A percentile compares a stretch with the other conserved stretches of the same genome.
Conservation (phyloP, 1,140 invertebrate species). For the Pissodes strobi region DNA sequence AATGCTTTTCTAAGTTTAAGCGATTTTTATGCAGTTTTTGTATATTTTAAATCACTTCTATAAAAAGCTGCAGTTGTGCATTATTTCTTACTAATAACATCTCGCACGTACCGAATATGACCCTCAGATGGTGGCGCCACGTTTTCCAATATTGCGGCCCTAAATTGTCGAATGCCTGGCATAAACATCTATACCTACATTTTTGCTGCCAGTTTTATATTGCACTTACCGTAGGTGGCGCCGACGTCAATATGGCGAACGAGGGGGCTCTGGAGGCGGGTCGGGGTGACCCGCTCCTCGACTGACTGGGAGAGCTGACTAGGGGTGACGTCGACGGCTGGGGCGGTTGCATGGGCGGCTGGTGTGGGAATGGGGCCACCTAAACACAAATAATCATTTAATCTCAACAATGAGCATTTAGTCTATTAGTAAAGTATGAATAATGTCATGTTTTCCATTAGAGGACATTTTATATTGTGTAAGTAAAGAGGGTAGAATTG, state of each 20-base stretch:
- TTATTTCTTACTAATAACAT: too few relatives aligned
- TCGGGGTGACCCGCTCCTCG: conserved; percentile 54
- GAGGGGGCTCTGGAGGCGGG: conserved; percentile 36
- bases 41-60: neutral
- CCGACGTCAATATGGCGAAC: conserved; percentile 30
- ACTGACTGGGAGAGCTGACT: conserved; percentile 63
- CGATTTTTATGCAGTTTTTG: too few relatives aligned
- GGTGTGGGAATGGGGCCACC: conserved; percentile 55
- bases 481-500: too few relatives aligned
- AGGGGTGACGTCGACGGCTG: conserved; percentile 61
- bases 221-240: conserved; percentile 32
- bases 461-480: neutral
- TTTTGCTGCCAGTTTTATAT: neutral
- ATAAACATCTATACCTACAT: neutral
- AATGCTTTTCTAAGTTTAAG: too few relatives aligned
- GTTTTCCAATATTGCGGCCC: too few relatives aligned
- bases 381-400: conserved; percentile 14
- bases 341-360: conserved; percentile 54
- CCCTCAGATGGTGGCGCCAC: too few relatives aligned
- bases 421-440: neutral
- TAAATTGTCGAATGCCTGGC: neutral
- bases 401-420: conserved; percentile 15
- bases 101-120: too few relatives aligned
- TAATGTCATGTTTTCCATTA: neutral
- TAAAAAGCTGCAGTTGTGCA: too few relatives aligned